Percentiles rank a stretch among this genome's conserved stretches.
phyloP scores from a whole-genome alignment of 2,797 vertebrate genomes.

The Antennarius maculatus region DNA sequence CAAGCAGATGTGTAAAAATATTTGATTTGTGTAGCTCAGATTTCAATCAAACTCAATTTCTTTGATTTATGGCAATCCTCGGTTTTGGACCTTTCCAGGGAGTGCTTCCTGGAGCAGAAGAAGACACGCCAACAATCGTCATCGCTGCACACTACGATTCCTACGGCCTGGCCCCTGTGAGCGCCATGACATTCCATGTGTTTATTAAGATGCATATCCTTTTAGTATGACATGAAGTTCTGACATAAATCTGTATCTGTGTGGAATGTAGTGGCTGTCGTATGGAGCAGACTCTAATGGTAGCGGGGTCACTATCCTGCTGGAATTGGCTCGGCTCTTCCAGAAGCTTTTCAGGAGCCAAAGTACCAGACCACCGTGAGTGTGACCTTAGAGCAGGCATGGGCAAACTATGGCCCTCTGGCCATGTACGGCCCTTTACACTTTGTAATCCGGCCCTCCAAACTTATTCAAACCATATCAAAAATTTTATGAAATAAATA shows the following conservation, averaged over 20 bases:
- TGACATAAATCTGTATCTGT: constrained; percentile 11
- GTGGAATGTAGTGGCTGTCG: constrained; percentile 79
- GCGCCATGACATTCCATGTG: constrained; percentile 27
- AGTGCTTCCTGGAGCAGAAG: constrained; percentile 77
- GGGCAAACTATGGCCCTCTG: too few relatives aligned
- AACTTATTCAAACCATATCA: too few relatives aligned
- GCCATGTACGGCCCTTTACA: too few relatives aligned
- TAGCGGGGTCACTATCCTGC: constrained; percentile 81
- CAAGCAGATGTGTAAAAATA: neutral
- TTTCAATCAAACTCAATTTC: neutral
- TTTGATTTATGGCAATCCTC: neutral
- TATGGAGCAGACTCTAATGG: constrained; percentile 86
- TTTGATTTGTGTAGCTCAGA: neutral
- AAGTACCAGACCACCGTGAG: constrained; percentile 80
- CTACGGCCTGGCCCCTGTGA: constrained; percentile 83
- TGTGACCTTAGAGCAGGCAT: neutral
- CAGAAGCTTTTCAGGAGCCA: constrained; percentile 78
- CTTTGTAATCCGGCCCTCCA: too few relatives aligned
- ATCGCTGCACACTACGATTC: constrained; percentile 86
- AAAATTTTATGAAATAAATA: too few relatives aligned
- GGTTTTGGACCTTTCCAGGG: constrained; percentile 71
- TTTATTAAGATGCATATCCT: neutral
- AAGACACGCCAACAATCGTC: constrained; percentile 81
- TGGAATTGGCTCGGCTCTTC: constrained; percentile 84
- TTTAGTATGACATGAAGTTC: neutral